Conservation (phyloP, 2,113 vertebrate genomes). For the Pycnonotus jocosus region DNA sequence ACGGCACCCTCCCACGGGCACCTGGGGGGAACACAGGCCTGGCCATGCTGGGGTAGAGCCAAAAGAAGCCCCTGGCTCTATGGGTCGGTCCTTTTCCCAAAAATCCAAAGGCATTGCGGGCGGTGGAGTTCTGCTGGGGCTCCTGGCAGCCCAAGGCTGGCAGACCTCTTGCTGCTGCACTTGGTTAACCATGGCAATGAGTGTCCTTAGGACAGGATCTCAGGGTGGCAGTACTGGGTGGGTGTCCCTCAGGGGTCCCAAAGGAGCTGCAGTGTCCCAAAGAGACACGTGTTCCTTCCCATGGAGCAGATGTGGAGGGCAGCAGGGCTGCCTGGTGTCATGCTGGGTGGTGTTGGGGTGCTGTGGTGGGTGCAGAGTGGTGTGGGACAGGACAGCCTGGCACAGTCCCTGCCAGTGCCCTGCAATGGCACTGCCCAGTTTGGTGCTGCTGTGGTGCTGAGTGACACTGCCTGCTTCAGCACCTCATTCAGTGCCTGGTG, state of each 20-base stretch:
- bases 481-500: background rate
- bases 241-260: background rate
- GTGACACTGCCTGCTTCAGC: background rate
- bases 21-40: background rate
- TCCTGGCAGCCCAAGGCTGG: background rate
- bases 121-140: rapidly evolving
- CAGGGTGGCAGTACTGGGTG: rapidly evolving
- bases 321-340: background rate
- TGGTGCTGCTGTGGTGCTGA: background rate
- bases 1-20: rapidly evolving
- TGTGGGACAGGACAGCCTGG: background rate
- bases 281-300: background rate
- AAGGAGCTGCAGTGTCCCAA: background rate
- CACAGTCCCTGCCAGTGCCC: rapidly evolving
- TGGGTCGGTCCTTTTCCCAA: rapidly evolving
- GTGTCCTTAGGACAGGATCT: background rate
- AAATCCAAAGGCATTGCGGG: background rate
- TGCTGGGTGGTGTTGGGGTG: background rate
- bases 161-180: background rate
- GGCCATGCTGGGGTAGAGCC: rapidly evolving
- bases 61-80: rapidly evolving
- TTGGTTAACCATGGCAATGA: rapidly evolving
- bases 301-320: background rate
- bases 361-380: background rate
- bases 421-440: background rate